Evolutionary conservation across 2,797 vertebrate genomes (phyloP), one percentile per base, ranked within the genome.

Genomic region (Spondyliosoma cantharus): DNA sequence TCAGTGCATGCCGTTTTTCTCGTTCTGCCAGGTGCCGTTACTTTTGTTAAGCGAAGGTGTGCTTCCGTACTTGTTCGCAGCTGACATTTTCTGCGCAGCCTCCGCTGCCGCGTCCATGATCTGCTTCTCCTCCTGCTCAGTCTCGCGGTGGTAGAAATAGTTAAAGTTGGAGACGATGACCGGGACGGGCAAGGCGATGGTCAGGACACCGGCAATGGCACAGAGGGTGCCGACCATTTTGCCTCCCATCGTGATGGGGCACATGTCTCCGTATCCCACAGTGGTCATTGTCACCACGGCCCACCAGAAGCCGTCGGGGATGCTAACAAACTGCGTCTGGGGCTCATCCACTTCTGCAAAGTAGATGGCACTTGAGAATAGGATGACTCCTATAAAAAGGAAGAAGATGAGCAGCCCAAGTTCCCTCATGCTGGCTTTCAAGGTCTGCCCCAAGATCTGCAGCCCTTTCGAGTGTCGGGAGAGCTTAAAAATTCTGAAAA

Each of bases 111-210:
- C 94, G 0, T 97, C 96, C 72, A 97, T 92, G 37, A 95, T 91
- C 22, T 95, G 95, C 80, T 97, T 97, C 78, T 99, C 97, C 58
- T 97, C 96, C 0, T 98, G 97, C 90, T 97, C 97, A 0, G 97
- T 97, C 93, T 97, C 97, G 0, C 98, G 93, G 89, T 99, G 97
- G 92, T 99, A 99, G 92, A 99, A 99, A 79, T 99, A 99, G 91
- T 99, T 99, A 92, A 99, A 99, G 85, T 99, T 99, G 20, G 98
- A 99, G 88, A 99, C 98, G 4, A 99, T 99, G 87, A 99, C 98
- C 0, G 98, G 98, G 24, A 99, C 98, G 0, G 98, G 98, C 43
- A 99, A 94, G 0, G 98, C 98, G 14, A 99, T 98, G 92, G 98
- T 99, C 88, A 99, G 82, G 63, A 99, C 98, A 14, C 98, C 98